These are phyloP conservation scores for Eubasilissa splendida DNA, from an alignment of 2,888 invertebrate genomes.

Conservation along the genomic window DNA sequence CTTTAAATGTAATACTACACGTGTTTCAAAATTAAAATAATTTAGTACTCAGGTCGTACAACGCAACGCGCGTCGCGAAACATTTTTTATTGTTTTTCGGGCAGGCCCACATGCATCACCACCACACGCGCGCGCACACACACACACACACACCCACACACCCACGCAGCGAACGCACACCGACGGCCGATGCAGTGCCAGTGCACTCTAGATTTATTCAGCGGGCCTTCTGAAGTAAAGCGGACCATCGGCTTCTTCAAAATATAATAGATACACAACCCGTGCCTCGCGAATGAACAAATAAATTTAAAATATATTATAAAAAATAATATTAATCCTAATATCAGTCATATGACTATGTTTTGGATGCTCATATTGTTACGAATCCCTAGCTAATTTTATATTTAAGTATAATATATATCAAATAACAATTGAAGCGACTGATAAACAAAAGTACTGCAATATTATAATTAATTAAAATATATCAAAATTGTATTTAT, in stretches of 20 bases:
- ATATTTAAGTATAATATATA: too few species aligned
- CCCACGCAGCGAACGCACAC: not conserved
- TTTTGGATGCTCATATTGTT: too few species aligned
- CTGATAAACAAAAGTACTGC: too few species aligned
- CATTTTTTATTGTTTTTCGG: conserved; percentile 57
- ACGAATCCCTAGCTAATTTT: too few species aligned
- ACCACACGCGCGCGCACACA: conserved; percentile 43
- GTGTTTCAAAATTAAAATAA: not conserved
- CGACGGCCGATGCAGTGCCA: conserved; percentile 50
- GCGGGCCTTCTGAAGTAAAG: conserved; percentile 29
- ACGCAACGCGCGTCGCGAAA: conserved; percentile 46
- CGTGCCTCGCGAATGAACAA: not conserved
- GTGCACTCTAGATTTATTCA: conserved; percentile 56
- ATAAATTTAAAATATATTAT: not conserved
- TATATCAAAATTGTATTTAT: too few species aligned
- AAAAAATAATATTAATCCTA: not conserved
- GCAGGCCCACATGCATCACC: conserved; percentile 52
- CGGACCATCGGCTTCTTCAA: conserved; percentile 13
- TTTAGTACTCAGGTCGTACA: not conserved
- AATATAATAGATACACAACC: not conserved
- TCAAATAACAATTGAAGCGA: too few species aligned
- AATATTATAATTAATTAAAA: too few species aligned
- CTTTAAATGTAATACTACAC: too few species aligned
- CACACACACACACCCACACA: conserved; percentile 32
- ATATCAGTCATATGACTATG: not conserved